These are phyloP conservation scores for Salvelinus fontinalis DNA, from an alignment of 2,113 vertebrate genomes.

Conservation along the genomic window DNA sequence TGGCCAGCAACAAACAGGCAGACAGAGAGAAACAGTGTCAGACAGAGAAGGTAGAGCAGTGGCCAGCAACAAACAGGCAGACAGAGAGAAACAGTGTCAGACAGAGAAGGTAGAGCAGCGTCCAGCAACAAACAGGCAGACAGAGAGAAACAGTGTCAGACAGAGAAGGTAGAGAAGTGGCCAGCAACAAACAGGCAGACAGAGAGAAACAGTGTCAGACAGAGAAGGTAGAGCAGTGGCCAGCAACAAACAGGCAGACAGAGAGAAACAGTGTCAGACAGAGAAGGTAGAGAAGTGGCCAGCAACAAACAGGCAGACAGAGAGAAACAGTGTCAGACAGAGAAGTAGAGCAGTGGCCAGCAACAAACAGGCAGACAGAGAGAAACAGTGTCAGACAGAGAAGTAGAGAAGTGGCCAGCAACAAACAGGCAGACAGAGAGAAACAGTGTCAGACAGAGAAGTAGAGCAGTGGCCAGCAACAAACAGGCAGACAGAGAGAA, in stretches of 20 bases:
- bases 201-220: background rate
- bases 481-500: too few species aligned
- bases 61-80: background rate
- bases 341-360: background rate
- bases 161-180: too few species aligned
- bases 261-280: background rate
- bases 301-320: background rate
- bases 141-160: too few species aligned
- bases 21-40: conserved; percentile 27
- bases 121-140: too few species aligned
- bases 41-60: background rate
- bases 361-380: conserved; percentile 11
- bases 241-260: background rate
- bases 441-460: background rate
- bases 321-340: background rate
- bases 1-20: background rate
- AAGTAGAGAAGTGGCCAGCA: too few species aligned
- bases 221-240: background rate
- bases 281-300: too few species aligned
- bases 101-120: background rate
- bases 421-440: background rate
- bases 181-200: too few species aligned
- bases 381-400: conserved; percentile 18
- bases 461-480: background rate
- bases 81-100: background rate